Evolutionary conservation across 2,888 invertebrate genomes (phyloP).

Genomic region (Nomada lathburiana): DNA sequence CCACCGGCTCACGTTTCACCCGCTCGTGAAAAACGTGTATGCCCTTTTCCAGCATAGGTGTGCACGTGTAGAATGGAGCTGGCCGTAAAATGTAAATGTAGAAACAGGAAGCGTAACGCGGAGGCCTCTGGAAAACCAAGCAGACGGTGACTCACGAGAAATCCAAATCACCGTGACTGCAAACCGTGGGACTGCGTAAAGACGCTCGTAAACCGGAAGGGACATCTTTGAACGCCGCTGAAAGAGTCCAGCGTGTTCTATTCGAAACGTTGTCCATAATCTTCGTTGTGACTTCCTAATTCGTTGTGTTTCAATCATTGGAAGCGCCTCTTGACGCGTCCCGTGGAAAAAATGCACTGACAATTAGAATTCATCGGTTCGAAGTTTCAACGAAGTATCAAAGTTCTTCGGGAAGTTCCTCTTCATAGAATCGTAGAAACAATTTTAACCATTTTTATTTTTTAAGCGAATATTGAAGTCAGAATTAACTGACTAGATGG

Average conservation of each 20-base stretch:
- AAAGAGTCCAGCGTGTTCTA: background rate
- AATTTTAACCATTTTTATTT: too few relatives aligned
- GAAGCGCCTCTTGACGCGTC: background rate
- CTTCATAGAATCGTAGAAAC: too few relatives aligned
- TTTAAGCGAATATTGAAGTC: too few relatives aligned
- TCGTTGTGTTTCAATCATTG: background rate
- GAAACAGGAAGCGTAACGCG: constrained; percentile 48
- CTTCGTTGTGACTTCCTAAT: background rate
- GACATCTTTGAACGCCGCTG: constrained; percentile 35
- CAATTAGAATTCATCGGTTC: too few relatives aligned
- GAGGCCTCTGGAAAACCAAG: constrained; percentile 56
- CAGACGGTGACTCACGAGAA: constrained; percentile 61
- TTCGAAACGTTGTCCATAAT: background rate
- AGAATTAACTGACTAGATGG: too few relatives aligned
- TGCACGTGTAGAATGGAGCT: background rate
- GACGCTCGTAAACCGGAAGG: constrained; percentile 52
- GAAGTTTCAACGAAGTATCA: too few relatives aligned
- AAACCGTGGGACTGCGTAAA: constrained; percentile 39
- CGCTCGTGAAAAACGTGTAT: constrained; percentile 24
- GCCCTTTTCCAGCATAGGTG: background rate
- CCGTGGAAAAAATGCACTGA: background rate
- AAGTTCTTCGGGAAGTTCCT: too few relatives aligned
- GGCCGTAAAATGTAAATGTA: constrained; percentile 61
- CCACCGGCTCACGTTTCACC: background rate
- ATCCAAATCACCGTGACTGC: constrained; percentile 57